These are phyloP conservation scores for Castor canadensis DNA, from an alignment of 2,113 vertebrate species.

Conservation along the genomic window DNA sequence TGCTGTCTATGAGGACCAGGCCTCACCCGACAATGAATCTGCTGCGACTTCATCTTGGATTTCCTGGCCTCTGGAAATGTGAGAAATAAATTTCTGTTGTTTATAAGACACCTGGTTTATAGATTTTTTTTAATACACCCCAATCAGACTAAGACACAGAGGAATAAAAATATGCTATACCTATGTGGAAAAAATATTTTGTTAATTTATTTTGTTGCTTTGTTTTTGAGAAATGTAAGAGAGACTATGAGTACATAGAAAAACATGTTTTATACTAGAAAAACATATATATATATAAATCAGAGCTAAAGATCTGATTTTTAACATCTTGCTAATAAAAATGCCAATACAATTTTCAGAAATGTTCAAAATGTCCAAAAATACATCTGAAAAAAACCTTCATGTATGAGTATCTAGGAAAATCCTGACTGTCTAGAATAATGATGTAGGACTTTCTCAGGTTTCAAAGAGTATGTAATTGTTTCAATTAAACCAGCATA, in stretches of 20 bases:
- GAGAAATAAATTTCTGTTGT: background rate
- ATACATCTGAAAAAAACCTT: background rate
- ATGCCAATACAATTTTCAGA: background rate
- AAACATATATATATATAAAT: no score
- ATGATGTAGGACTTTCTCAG: background rate
- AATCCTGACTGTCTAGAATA: conserved; percentile 11
- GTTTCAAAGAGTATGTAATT: background rate
- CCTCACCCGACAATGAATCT: background rate
- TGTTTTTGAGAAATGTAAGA: background rate
- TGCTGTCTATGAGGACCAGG: background rate
- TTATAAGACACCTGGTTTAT: background rate
- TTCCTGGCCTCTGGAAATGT: background rate
- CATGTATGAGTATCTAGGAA: background rate
- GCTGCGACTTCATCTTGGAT: background rate
- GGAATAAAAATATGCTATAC: background rate
- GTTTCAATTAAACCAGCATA: background rate
- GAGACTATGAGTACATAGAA: background rate
- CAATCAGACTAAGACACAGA: background rate
- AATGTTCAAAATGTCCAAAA: conserved; percentile 24
- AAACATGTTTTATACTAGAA: background rate
- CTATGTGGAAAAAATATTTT: background rate
- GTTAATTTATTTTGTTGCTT: background rate
- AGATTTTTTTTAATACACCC: background rate
- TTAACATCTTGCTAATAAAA: conserved; percentile 7
- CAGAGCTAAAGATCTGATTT: no score